phyloP scores from a whole-genome alignment of 2,113 vertebrate species.

The Pycnonotus jocosus region DNA sequence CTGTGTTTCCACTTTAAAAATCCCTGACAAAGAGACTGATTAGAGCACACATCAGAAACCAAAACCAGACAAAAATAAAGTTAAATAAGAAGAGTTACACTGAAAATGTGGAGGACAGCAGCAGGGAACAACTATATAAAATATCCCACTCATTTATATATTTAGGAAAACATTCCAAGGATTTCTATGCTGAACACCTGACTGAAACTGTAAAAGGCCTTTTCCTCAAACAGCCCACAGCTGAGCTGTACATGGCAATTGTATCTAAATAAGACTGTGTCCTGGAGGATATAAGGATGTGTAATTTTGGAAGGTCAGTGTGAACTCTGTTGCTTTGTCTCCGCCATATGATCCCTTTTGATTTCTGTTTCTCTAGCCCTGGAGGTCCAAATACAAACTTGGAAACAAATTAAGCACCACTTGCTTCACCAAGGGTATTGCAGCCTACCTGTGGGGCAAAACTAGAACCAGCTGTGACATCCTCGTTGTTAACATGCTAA shows the following conservation, averaged over 20 bases:
- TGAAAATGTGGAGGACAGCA: not conserved
- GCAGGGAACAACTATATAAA: not conserved
- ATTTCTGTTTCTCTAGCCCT: not conserved
- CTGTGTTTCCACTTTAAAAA: not conserved
- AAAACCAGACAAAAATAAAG: not conserved
- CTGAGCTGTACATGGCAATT: not conserved
- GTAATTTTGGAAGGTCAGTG: not conserved
- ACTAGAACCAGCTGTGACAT: not conserved
- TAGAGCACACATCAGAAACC: not conserved
- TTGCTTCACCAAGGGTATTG: not conserved
- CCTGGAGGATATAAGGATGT: not conserved
- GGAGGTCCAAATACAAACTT: not conserved
- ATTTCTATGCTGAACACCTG: not conserved
- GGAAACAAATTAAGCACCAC: not conserved
- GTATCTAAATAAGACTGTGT: not conserved
- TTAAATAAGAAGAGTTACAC: not conserved
- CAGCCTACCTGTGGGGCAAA: not conserved
- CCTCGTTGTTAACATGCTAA: not conserved
- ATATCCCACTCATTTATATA: not conserved
- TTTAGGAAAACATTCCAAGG: not conserved
- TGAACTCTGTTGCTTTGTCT: not conserved
- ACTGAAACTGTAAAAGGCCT: not conserved
- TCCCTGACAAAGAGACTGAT: not conserved
- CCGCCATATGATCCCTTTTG: fast-evolving
- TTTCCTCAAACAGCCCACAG: not conserved